Evolutionary conservation across 2,888 invertebrate genomes (phyloP).

Genomic region (Parnassius glacialis): DNA sequence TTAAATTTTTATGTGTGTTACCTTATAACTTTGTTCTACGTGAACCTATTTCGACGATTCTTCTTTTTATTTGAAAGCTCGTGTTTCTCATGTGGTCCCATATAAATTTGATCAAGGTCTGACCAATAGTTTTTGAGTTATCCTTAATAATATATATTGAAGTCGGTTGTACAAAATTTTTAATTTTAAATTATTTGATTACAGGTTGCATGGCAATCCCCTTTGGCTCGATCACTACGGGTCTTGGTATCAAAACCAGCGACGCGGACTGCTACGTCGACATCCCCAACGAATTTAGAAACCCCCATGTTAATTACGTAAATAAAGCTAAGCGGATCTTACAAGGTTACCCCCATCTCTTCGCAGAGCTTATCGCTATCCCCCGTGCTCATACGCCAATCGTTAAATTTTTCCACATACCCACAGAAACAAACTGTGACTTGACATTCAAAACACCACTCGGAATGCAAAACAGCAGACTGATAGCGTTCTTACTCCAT

Average conservation of each 20-base stretch:
- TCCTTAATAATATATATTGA: too few relatives aligned
- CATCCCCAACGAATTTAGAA: conserved; percentile 50
- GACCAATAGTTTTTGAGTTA: too few relatives aligned
- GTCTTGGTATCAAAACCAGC: conserved; percentile 84
- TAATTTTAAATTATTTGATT: background rate
- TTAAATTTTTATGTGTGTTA: too few relatives aligned
- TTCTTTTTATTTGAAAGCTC: too few relatives aligned
- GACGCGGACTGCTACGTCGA: conserved; percentile 87
- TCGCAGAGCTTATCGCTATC: conserved; percentile 82
- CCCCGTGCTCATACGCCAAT: conserved; percentile 89
- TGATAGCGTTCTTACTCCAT: conserved; percentile 82
- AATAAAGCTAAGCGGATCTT: conserved; percentile 59
- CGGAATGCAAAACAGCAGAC: conserved; percentile 85
- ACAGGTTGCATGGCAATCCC: conserved; percentile 70
- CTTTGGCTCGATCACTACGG: conserved; percentile 88
- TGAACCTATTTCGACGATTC: too few relatives aligned
- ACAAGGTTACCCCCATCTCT: conserved; percentile 56
- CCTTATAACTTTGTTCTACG: too few relatives aligned
- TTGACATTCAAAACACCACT: conserved; percentile 86
- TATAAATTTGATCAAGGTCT: too few relatives aligned
- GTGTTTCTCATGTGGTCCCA: too few relatives aligned
- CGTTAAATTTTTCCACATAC: conserved; percentile 85
- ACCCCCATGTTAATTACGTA: conserved; percentile 43
- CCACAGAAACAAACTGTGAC: conserved; percentile 84
- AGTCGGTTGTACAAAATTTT: too few relatives aligned